Evolutionary conservation across 1,140 invertebrate genomes (phyloP).

Genomic region (Lineus longissimus): DNA sequence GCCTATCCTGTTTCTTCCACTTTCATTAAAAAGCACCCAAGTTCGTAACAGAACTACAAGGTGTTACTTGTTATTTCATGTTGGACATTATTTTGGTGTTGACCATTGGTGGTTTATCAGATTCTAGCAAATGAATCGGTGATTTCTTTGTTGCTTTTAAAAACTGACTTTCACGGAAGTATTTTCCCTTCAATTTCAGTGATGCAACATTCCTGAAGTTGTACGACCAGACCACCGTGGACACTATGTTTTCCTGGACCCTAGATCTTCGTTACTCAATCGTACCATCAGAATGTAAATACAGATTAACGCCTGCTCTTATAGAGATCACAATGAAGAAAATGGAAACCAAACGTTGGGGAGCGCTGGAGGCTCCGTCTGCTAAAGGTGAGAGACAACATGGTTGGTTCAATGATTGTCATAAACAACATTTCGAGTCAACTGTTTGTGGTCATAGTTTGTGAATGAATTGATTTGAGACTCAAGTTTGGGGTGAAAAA

Average conservation of each 20-base stretch:
- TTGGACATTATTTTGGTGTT: too few relatives aligned
- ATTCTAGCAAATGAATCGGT: too few relatives aligned
- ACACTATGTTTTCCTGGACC: conserved; percentile 43
- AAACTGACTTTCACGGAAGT: too few relatives aligned
- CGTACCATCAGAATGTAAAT: conserved; percentile 32
- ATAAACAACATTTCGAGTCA: background rate
- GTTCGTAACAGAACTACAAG: too few relatives aligned
- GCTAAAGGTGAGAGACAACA: conserved; percentile 30
- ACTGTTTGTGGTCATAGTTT: background rate
- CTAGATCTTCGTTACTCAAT: conserved; percentile 41
- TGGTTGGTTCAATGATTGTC: background rate
- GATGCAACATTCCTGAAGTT: conserved; percentile 41
- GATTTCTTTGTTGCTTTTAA: too few relatives aligned
- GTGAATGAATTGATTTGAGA: too few relatives aligned
- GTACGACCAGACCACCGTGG: conserved; percentile 29
- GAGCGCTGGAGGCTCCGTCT: conserved; percentile 34
- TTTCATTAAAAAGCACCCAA: too few relatives aligned
- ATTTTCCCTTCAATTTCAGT: conserved; percentile 25
- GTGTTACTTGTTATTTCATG: too few relatives aligned
- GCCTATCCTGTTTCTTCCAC: too few relatives aligned
- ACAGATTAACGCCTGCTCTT: conserved; percentile 24
- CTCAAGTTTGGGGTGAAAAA: too few relatives aligned
- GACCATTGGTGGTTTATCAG: too few relatives aligned
- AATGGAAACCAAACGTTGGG: conserved; percentile 32
- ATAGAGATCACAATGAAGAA: conserved; percentile 43